Base-by-base conservation (phyloP, 2,113 vertebrate species). In the Zosterops hypoxanthus region DNA sequence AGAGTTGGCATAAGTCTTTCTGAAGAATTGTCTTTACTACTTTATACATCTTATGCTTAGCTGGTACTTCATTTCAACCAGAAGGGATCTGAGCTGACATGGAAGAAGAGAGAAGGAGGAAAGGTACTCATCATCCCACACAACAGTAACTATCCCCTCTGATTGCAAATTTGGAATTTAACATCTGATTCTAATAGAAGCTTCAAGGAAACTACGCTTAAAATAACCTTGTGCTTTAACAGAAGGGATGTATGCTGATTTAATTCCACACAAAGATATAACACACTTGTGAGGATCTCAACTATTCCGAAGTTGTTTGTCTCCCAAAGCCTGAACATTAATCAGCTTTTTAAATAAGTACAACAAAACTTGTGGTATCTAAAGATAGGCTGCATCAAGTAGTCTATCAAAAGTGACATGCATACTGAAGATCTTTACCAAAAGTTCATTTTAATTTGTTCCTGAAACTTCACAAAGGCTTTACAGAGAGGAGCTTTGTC, bases 51-150 rank as follows among this genome's bases (percentile, higher is more conserved):
- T 89, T 82, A 42, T 28, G 68, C 87, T 87, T 81, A 96, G 61
- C 65, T 76, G 36, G 41, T 75, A 86, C 52, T 81, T 94, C 34
- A 86, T 66, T 90, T 93, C 77, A 83, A 9, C 20, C 11, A 18
- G 59, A 86, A 84, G 22, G 13, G 34, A 94, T 93, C 42, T 84
- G 68, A 95, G 86, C 69, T 95, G 96, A 94, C 79, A 63, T 2
- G 23, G 76, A 72, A 90, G n/a, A 33, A 90, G 26, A 59, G 50
- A 70, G 49, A 57, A 94, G 36, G 44, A 84, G 14, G 33, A 64
- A 92, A 90, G 53, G 71, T 18, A 90, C 39, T 31, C 65, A 64
- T 64, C 73, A 73, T 56, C 19, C 82, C 26, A 91, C 2, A 3
- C 41, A 82, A 69, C 34, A 80, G 36, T 2, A 2, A 72, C 71